phyloP scores from a whole-genome alignment of 2,797 vertebrate genomes.

The Myotis daubentonii region DNA sequence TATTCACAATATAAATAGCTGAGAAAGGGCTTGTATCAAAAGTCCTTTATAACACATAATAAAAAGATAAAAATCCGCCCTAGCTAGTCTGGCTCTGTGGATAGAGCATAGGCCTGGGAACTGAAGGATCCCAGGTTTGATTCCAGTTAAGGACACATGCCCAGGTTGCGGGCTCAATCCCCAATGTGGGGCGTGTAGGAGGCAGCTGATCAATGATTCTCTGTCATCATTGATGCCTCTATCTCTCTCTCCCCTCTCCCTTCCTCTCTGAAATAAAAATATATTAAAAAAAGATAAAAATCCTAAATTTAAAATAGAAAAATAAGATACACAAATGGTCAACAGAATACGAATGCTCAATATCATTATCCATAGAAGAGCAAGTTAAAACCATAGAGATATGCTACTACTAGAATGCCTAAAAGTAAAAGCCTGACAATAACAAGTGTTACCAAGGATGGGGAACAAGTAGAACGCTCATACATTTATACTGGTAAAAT shows the following conservation, averaged over 20 bases:
- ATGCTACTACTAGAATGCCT: not conserved
- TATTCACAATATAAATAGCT: not conserved
- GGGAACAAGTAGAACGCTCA: not conserved
- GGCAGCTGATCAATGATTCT: too few relatives aligned
- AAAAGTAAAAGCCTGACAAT: not conserved
- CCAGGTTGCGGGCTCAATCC: too few relatives aligned
- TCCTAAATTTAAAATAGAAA: not conserved
- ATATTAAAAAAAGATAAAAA: not conserved
- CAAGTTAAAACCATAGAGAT: conserved; percentile 14
- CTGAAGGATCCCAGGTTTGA: too few relatives aligned
- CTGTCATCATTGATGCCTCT: too few relatives aligned
- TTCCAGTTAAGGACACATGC: too few relatives aligned
- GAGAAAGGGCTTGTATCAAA: not conserved
- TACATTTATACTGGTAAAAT: not conserved
- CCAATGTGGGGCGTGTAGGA: too few relatives aligned
- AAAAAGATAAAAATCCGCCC: not conserved
- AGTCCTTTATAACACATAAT: not conserved
- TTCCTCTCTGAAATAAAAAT: too few relatives aligned
- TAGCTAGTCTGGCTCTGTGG: too few relatives aligned
- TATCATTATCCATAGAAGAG: not conserved
- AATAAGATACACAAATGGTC: not conserved
- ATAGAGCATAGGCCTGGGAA: too few relatives aligned
- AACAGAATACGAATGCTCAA: not conserved
- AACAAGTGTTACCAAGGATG: not conserved
- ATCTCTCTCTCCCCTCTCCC: too few relatives aligned